Evolutionary conservation across 2,113 vertebrate genomes (phyloP).

Genomic region (Salvelinus fontinalis): DNA sequence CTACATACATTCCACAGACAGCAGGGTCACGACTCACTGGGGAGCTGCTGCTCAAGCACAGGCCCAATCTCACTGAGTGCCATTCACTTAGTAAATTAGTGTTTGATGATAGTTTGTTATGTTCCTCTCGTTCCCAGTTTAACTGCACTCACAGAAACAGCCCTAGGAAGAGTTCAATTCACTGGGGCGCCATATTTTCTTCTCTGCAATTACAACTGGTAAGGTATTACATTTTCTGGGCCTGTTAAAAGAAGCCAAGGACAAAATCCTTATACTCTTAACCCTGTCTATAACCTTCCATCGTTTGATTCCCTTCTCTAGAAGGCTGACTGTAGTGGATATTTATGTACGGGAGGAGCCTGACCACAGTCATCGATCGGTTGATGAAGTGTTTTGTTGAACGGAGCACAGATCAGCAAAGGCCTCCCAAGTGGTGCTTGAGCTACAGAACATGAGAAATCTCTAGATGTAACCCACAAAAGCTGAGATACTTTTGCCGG

Average conservation of each 20-base stretch:
- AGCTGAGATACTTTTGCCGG: no score
- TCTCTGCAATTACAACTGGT: conserved; percentile 6
- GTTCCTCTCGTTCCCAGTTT: not conserved
- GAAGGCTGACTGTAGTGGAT: not conserved
- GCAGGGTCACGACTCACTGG: conserved; percentile 2
- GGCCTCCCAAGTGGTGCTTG: no score
- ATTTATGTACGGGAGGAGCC: not conserved
- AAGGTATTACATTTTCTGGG: conserved; percentile 17
- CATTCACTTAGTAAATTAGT: conserved; percentile 6
- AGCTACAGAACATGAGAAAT: no score
- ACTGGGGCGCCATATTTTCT: conserved; percentile 11
- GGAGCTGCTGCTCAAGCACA: not conserved
- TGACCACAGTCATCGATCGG: not conserved
- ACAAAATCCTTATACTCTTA: not conserved
- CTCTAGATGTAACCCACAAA: no score
- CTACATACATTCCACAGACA: not conserved
- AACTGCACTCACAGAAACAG: not conserved
- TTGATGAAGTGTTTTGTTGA: not conserved
- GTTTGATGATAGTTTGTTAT: conserved; percentile 2
- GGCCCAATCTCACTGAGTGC: not conserved
- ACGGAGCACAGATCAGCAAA: no score
- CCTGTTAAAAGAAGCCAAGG: conserved; percentile 1
- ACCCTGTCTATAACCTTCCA: not conserved
- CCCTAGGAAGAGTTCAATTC: conserved; percentile 7
- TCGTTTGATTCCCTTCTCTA: not conserved